Evolutionary conservation across 92 coral and sea anemone genomes (phyloP), one percentile per base, ranked within the genome.

Genomic region (Pocillopora grandis): DNA sequence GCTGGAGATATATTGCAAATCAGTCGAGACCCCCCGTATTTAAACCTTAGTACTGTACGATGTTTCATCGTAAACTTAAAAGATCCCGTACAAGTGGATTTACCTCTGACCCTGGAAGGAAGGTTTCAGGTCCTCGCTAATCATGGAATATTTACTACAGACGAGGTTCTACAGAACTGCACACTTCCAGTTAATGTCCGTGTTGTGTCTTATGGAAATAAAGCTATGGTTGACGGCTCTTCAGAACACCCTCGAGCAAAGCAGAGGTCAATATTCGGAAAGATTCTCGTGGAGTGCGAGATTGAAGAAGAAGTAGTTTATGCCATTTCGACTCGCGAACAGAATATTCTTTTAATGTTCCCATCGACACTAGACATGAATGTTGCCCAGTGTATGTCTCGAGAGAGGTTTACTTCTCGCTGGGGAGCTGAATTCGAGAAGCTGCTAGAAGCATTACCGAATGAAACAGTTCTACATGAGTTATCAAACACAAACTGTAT

Each of bases 241-340:
- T 16, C 58, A 23, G 23, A 69, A 33, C 33, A 69, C 23, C 66
- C 14, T 35, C 19, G 36, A 12, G 6, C 75, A 37, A 62, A 37
- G 23, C 35, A 88, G 10, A 56, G 83, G 42, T 27, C 59, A 59
- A 78, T 62, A 31, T 23, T 81, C 31, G 92, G 90, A 66, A 82
- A 66, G 36, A 61, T 87, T 48, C 85, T 74, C 36, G 62, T 90
- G 60, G 81, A 82, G 27, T 82, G 93, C 36, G 88, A 90, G 83
- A 73, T 89, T 27, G 93, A 86, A 77, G 86, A 80, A 19, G 88
- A 90, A 20, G 83, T 90, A 66, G 90, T 90, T 10, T 82, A 78
- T 73, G 93, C 88, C n/a, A 83, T 68, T 57, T 58, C 76, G 10
- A 49, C 56, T 16, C n/a, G n/a, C 23, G 27, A 66, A 23, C 27